Percentiles rank a stretch among this genome's conserved stretches.
These are phyloP conservation scores for Tortricodes alternella DNA, from an alignment of 2,888 invertebrate species.

Conservation along the genomic window DNA sequence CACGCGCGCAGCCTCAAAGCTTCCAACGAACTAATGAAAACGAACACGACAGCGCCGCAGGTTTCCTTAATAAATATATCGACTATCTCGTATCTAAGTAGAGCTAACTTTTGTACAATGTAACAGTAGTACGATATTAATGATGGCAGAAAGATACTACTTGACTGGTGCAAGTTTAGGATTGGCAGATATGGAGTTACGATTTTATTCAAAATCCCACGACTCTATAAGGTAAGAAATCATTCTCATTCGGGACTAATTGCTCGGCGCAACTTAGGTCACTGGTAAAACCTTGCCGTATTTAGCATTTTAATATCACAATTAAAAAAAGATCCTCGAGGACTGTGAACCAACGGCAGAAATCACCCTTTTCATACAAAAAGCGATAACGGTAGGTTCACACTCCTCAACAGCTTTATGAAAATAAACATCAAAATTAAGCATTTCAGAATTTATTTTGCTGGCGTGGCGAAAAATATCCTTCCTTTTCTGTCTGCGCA, in stretches of 20 bases:
- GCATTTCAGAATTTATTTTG: conserved; percentile 8
- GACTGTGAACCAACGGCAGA: too few species aligned
- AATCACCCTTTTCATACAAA: too few species aligned
- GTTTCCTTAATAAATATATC: not conserved
- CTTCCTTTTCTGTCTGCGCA: conserved; percentile 10
- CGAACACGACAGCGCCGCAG: conserved; percentile 1
- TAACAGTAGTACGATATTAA: too few species aligned
- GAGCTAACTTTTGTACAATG: too few species aligned
- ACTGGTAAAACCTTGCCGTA: too few species aligned
- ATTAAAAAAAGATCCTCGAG: too few species aligned
- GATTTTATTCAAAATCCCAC: not conserved
- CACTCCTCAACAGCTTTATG: not conserved
- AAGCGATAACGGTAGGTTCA: not conserved
- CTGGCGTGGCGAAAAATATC: conserved; percentile 1
- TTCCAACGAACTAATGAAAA: conserved; percentile 20
- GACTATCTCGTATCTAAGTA: too few species aligned
- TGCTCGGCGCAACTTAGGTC: too few species aligned
- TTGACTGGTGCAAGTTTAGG: too few species aligned
- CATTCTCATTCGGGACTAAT: not conserved
- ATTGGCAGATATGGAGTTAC: too few species aligned
- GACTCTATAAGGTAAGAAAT: not conserved
- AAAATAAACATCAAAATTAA: conserved; percentile 13
- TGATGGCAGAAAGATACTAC: too few species aligned
- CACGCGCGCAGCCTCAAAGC: conserved; percentile 11
- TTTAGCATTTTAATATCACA: too few species aligned